Conservation (phyloP, 2,113 vertebrate species). For the Xiphophorus hellerii region DNA sequence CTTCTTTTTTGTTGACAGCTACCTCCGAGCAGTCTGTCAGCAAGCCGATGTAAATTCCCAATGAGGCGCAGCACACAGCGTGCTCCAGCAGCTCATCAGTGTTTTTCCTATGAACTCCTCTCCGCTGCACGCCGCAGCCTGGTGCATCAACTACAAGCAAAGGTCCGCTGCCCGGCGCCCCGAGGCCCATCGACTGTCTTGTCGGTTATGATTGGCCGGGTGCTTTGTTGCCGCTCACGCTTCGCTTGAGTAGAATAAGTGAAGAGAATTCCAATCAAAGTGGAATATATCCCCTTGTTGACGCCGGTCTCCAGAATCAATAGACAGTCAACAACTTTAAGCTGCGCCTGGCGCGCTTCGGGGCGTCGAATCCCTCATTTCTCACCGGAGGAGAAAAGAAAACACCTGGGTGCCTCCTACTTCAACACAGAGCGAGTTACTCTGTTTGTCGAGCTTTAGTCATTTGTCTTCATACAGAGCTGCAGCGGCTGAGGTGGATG, state of each 20-base stretch:
- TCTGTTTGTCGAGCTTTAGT: slow-evolving; percentile 40
- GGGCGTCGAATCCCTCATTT: slow-evolving; percentile 58
- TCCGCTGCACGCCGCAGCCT: slow-evolving; percentile 46
- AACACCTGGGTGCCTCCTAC: slow-evolving; percentile 55
- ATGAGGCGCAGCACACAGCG: slow-evolving; percentile 44
- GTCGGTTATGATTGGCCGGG: slow-evolving; percentile 73
- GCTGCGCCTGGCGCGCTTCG: slow-evolving; percentile 57
- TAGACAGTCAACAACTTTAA: slow-evolving; percentile 69
- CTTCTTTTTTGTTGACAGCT: slow-evolving; percentile 40
- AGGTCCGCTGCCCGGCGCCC: slow-evolving; percentile 49
- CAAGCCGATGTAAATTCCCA: slow-evolving; percentile 40
- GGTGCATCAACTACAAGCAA: slow-evolving; percentile 54
- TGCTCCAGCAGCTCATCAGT: slow-evolving; percentile 54
- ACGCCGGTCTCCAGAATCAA: slow-evolving; percentile 68
- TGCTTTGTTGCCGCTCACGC: slow-evolving; percentile 66
- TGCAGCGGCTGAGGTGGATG: slow-evolving; percentile 17
- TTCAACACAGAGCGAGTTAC: slow-evolving; percentile 34
- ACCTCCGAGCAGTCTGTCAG: slow-evolving; percentile 42
- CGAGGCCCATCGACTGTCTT: slow-evolving; percentile 63
- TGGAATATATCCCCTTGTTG: slow-evolving; percentile 71
- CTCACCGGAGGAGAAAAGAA: slow-evolving; percentile 25
- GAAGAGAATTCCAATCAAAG: slow-evolving; percentile 76
- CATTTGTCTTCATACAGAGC: slow-evolving; percentile 28
- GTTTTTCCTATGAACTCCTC: slow-evolving; percentile 49
- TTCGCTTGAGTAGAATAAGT: slow-evolving; percentile 69